These are phyloP conservation scores for Fregetta grallaria DNA, from an alignment of 2,113 vertebrate species.

Conservation along the genomic window DNA sequence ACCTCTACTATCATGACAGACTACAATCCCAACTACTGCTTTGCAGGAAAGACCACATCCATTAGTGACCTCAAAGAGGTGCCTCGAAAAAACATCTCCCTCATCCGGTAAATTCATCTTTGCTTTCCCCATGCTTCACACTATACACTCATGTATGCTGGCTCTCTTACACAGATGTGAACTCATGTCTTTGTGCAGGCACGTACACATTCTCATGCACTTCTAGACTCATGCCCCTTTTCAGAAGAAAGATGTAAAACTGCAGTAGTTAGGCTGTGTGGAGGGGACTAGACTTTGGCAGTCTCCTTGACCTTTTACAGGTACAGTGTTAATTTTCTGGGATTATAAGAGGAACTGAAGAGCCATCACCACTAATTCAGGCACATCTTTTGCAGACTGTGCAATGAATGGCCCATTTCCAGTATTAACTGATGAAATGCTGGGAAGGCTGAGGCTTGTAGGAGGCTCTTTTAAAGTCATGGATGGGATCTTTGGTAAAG, in stretches of 20 bases:
- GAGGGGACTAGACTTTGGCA: neutral
- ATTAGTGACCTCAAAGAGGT: conserved; percentile 98
- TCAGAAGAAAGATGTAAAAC: neutral
- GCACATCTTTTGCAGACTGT: neutral
- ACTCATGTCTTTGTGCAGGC: neutral
- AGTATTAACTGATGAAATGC: neutral
- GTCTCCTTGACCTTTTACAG: neutral
- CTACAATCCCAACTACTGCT: conserved; percentile 99
- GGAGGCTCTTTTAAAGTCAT: neutral
- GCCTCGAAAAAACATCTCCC: conserved; percentile 92
- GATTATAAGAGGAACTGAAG: neutral
- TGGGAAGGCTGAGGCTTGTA: neutral
- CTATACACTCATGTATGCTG: fast-evolving
- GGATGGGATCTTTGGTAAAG: neutral
- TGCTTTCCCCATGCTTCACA: neutral
- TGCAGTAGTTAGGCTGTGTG: neutral
- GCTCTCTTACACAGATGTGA: neutral
- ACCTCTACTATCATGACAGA: conserved; percentile 99
- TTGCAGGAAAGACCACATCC: conserved; percentile 94
- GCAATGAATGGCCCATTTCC: neutral
- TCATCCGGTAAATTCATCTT: conserved; percentile 83
- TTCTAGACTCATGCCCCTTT: neutral
- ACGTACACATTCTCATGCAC: neutral
- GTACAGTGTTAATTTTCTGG: neutral
- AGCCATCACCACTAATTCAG: neutral